phyloP scores from a whole-genome alignment of 2,888 invertebrate genomes.

The Lottia gigantea region DNA sequence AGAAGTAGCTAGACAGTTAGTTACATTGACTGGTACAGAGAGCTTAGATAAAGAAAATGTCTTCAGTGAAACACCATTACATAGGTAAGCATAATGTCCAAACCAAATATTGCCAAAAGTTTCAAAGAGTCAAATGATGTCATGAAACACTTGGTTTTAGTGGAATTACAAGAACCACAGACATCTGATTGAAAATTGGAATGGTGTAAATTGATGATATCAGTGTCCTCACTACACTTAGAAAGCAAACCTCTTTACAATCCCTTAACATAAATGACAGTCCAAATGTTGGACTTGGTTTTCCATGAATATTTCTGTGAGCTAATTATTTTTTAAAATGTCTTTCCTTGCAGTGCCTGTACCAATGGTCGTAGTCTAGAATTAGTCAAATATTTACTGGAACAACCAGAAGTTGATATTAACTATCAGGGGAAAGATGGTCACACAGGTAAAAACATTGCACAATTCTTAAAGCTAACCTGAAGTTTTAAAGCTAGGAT shows the following conservation, averaged over 20 bases:
- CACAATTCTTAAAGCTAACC: neutral
- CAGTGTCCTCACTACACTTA: too few relatives aligned
- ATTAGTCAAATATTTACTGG: conserved; percentile 68
- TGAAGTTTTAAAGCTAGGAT: neutral
- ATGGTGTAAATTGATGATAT: too few relatives aligned
- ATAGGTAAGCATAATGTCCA: conserved; percentile 49
- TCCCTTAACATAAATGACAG: too few relatives aligned
- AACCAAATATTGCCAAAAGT: too few relatives aligned
- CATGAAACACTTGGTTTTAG: too few relatives aligned
- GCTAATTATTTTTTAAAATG: conserved; percentile 14
- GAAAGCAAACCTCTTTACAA: too few relatives aligned
- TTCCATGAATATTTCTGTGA: too few relatives aligned
- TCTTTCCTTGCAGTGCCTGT: conserved; percentile 66
- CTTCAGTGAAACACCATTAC: conserved; percentile 70
- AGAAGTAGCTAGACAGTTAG: conserved; percentile 68
- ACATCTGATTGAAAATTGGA: too few relatives aligned
- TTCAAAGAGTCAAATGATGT: too few relatives aligned
- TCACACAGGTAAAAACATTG: conserved; percentile 65
- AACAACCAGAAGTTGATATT: conserved; percentile 68
- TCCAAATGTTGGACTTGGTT: too few relatives aligned
- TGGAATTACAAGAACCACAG: too few relatives aligned
- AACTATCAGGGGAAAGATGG: conserved; percentile 70
- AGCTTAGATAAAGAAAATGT: conserved; percentile 68
- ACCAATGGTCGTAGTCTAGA: conserved; percentile 69
- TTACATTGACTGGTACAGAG: conserved; percentile 57